Evolutionary conservation across 1,140 invertebrate species (phyloP), one percentile per base, ranked within the genome.

Genomic region (Holotrichia oblita): DNA sequence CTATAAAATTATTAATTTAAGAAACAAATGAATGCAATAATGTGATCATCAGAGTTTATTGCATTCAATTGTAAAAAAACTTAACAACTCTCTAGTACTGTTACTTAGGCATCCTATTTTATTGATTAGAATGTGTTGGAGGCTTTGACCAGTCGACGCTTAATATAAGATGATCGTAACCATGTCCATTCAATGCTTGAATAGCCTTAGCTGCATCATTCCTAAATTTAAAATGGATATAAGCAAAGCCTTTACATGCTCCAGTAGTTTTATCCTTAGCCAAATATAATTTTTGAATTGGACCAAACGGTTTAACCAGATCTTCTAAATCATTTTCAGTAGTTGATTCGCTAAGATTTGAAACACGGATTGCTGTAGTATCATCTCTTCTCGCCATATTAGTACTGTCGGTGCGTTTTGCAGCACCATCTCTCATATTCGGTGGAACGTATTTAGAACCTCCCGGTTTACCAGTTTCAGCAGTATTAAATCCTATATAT

Each of bases 121-220:
- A 69, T 69, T 69, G 61, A 9, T 27, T 69, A 7, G 61, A 69
- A 42, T 76, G 75, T 14, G 74, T 55, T 73, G 55, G 93, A 34
- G 94, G 94, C 88, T 99, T 99, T 3, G 99, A 99, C 98, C 98
- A 99, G 89, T 99, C 98, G 20, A 99, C 99, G 88, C 93, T 98
- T 10, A 99, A 89, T 86, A 99, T 99, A 76, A 99, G 91, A 90
- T 99, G 98, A 89, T 99, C 98, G 87, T 99, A 99, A 79, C 98
- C 98, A 88, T 96, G 95, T 3, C 98, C 98, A 87, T 99, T 95
- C 6, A 99, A 91, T 61, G 90, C 91, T 78, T 92, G 88, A 83
- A 99, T 99, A 79, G 98, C 98, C 83, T 93, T 92, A 17, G 95
- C 94, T 44, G 98, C 98, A 89, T 98, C 96, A 83, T 93, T 92